phyloP scores from a whole-genome alignment of 2,888 invertebrate genomes.

The Apeira syringaria region DNA sequence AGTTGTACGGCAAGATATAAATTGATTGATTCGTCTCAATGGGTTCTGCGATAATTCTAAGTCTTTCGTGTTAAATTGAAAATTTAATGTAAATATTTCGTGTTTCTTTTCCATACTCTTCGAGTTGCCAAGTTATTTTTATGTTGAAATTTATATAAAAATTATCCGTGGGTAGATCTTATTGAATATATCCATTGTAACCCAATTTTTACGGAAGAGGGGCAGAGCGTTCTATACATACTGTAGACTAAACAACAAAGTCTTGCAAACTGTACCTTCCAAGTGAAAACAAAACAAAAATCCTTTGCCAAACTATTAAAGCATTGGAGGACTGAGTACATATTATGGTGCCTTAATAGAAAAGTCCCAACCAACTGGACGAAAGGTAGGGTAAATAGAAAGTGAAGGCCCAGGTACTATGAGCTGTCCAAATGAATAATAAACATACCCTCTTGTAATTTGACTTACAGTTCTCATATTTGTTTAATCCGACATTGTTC shows the following conservation, averaged over 20 bases:
- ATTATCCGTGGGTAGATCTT: not conserved
- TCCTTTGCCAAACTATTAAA: too few relatives aligned
- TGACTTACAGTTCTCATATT: conserved; percentile 3
- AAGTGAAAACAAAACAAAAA: too few relatives aligned
- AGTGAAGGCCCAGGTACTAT: not conserved
- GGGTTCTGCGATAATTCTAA: conserved; percentile 38
- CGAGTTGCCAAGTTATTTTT: not conserved
- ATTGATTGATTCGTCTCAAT: conserved; percentile 37
- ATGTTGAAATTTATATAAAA: not conserved
- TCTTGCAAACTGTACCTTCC: too few relatives aligned
- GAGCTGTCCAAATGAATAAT: not conserved
- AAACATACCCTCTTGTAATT: conserved; percentile 3
- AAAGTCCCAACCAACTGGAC: too few relatives aligned
- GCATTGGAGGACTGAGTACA: too few relatives aligned
- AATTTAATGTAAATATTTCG: conserved; percentile 42
- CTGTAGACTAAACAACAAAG: too few relatives aligned
- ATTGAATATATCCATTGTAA: too few relatives aligned
- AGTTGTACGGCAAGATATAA: conserved; percentile 6
- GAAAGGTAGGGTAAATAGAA: too few relatives aligned
- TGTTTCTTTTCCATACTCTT: conserved; percentile 13
- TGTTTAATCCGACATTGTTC: conserved; percentile 7
- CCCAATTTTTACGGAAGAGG: too few relatives aligned
- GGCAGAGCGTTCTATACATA: too few relatives aligned
- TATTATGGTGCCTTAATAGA: too few relatives aligned
- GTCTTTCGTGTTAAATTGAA: conserved; percentile 47